Evolutionary conservation across 37 sponge, comb jelly and placozoan genomes (phyloP), one percentile per base, ranked within the genome.

Genomic region (Ianthella basta): DNA sequence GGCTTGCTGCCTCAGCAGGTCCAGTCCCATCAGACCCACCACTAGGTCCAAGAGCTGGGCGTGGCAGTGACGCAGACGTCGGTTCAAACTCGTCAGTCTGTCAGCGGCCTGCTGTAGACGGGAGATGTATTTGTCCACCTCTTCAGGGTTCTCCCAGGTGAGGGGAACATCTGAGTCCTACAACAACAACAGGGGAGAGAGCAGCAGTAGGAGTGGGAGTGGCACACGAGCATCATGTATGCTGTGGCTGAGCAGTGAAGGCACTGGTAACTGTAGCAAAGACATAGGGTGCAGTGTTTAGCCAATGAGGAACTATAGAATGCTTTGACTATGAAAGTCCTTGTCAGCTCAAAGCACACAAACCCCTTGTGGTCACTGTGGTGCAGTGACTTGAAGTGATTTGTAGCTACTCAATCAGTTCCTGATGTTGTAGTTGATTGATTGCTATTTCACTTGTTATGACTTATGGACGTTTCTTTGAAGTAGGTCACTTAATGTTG

Each of bases 101-200:
- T 99, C 97, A 0, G 97, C 93, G 8, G 93, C 92, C 4, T 85
- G 33, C 82, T 96, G 95, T 19, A 99, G 86, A 59, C 86, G 84
- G 16, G 33, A 80, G 67, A 96, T 95, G 84, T 95, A 99, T 35
- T 70, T 82, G 68, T 97, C 95, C 54, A 99, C 83, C 79, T 95
- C 92, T 36, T 80, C 38, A 36, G 95, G 95, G 85, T 91, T 88
- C 63, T 99, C 96, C 99, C 99, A 99, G 0, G 97, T 97, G 60
- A 98, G 86, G 81, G 91, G 88, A 29, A 87, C 91, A 73, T 23
- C 39, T 14, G 75, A 73, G 37, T 2, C n/a, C 23, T 33, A 73
- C 39, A 35, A 12, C 23, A n/a, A 35, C 4, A 34, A 73, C n/a
- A n/a, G n/a, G n/a, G n/a, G n/a, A 5, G 36, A 35, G 36, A 73